Conservation (phyloP, 1,140 invertebrate genomes). For the Littorina saxatilis region DNA sequence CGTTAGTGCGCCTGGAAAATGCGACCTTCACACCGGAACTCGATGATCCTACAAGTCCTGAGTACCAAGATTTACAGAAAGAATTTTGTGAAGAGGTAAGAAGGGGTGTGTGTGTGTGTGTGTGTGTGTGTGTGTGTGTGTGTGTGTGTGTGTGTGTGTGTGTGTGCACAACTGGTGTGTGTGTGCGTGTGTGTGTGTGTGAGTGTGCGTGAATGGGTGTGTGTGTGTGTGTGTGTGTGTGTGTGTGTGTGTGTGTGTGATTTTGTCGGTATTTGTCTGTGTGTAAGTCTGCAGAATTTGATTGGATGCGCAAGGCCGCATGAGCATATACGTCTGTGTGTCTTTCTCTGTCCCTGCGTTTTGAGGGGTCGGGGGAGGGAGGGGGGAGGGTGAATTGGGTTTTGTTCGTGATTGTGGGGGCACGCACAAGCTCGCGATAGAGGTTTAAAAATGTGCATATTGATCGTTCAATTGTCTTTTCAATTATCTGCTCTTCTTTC, state of each 20-base stretch:
- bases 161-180: neutral
- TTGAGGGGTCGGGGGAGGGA: too few species aligned
- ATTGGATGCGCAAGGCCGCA: too few species aligned
- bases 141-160: neutral
- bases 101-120: neutral
- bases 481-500: too few species aligned
- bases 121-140: neutral
- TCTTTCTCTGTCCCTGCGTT: neutral
- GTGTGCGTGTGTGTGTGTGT: neutral
- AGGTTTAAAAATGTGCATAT: too few species aligned
- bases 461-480: too few species aligned
- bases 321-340: neutral
- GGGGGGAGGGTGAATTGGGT: too few species aligned
- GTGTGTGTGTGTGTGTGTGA: neutral
- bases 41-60: neutral
- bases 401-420: neutral
- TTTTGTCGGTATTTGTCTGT: neutral
- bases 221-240: slow-evolving; percentile 7
- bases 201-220: neutral
- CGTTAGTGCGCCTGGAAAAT: neutral
- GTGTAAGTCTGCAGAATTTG: neutral
- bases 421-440: too few species aligned
- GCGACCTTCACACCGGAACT: neutral
- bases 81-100: neutral
- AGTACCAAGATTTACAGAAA: neutral